These are phyloP conservation scores for Drosophila albomicans DNA, from an alignment of 1,140 invertebrate species.

Conservation along the genomic window DNA sequence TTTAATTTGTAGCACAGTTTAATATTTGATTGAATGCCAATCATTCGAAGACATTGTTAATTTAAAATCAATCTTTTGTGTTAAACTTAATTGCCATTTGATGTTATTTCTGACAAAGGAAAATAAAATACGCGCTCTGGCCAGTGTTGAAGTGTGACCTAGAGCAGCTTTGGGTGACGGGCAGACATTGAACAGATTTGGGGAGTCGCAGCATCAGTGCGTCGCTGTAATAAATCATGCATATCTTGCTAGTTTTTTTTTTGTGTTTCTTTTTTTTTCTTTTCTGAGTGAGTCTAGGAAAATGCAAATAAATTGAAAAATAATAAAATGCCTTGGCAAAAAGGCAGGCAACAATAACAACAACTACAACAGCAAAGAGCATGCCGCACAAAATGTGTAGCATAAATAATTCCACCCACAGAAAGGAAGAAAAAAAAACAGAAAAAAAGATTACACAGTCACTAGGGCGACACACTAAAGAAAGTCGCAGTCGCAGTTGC, in stretches of 20 bases:
- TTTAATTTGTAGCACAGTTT: too few relatives aligned
- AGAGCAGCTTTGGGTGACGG: not conserved
- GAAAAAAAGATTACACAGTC: conserved; percentile 76
- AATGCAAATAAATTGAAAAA: conserved; percentile 79
- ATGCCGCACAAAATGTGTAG: conserved; percentile 63
- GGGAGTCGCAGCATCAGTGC: conserved; percentile 21
- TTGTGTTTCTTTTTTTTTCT: not conserved
- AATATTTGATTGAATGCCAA: too few relatives aligned
- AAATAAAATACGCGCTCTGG: not conserved
- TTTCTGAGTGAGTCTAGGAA: conserved; percentile 25
- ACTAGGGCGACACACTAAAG: conserved; percentile 70
- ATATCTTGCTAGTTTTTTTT: conserved; percentile 27
- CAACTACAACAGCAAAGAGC: conserved; percentile 36
- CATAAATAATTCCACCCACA: conserved; percentile 82
- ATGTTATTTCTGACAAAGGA: not conserved
- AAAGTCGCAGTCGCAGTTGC: conserved; percentile 44
- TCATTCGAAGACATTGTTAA: too few relatives aligned
- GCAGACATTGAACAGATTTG: conserved; percentile 25
- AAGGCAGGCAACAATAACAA: conserved; percentile 16
- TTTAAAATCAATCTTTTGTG: too few relatives aligned
- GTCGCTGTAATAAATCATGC: conserved; percentile 59
- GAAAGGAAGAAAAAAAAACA: conserved; percentile 22
- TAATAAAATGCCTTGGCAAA: conserved; percentile 63
- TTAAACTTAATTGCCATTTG: not conserved
- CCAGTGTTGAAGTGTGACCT: not conserved